These are phyloP conservation scores for Phalloptychus januarius DNA, from an alignment of 2,797 vertebrate genomes.

Conservation along the genomic window DNA sequence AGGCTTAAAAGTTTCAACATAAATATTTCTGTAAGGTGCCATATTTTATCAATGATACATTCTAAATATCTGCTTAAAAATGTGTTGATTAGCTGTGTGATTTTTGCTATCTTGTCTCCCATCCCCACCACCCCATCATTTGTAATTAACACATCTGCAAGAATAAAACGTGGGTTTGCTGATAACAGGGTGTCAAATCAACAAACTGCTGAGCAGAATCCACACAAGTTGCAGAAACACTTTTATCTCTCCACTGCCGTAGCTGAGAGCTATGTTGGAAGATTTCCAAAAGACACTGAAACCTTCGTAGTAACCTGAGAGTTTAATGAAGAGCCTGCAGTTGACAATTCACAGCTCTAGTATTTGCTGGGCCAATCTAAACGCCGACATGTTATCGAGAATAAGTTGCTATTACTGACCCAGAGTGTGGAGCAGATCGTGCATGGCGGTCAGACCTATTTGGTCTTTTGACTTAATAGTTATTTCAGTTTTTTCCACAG, in stretches of 20 bases:
- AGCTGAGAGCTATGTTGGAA: slow-evolving; percentile 1
- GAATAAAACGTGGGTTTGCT: slow-evolving; percentile 9
- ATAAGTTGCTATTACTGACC: background rate
- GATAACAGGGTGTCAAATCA: slow-evolving; percentile 19
- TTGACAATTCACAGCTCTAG: background rate
- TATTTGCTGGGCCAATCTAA: background rate
- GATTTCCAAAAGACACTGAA: slow-evolving; percentile 6
- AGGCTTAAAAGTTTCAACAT: background rate
- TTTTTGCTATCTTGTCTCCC: slow-evolving; percentile 7
- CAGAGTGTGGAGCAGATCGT: background rate
- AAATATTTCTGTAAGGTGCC: background rate
- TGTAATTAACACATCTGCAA: slow-evolving; percentile 28
- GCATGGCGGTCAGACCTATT: background rate
- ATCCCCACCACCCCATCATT: slow-evolving; percentile 2
- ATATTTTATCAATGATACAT: background rate
- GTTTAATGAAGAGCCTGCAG: background rate
- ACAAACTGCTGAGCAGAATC: slow-evolving; percentile 5
- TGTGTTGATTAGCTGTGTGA: slow-evolving; percentile 6
- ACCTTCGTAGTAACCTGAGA: background rate
- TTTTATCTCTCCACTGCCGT: slow-evolving; percentile 3
- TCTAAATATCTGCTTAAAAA: slow-evolving; percentile 12
- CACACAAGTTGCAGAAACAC: slow-evolving; percentile 7
- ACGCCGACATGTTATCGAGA: background rate
- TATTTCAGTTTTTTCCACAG: background rate
- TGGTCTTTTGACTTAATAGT: background rate